Base-by-base conservation (phyloP, 30 jellyfish, hydroid and myxozoan genomes). In the Pelagia noctiluca region DNA sequence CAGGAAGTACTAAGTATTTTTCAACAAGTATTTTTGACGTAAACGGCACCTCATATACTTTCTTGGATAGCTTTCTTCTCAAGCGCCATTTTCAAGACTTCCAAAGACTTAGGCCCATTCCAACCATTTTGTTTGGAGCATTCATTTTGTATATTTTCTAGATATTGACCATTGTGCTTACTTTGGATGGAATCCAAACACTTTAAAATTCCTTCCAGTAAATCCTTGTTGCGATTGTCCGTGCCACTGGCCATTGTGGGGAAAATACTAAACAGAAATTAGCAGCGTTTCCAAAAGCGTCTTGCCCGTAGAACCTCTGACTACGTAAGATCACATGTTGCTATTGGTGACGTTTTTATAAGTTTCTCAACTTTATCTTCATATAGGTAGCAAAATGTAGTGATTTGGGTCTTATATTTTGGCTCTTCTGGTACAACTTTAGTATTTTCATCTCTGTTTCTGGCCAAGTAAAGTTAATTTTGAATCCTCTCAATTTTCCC, bases 201-300 rank as follows among this genome's bases (percentile, higher is more conserved):
- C 73, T 61, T 61, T 61, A 61, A 61, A n/a, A 61, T n/a, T 5
- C 73, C 73, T 61, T 61, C 73, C 73, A 61, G 73, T 16, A 61
- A 61, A 25, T 61, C 73, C 73, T 61, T 61, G 31, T 61, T 42
- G 8, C 16, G 57, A 42, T 42, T 42, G 8, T 42, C 57, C 57
- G 57, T 42, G 57, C 57, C 57, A 42, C 57, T 42, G 57, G 57
- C 57, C 57, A 42, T 42, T 42, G 16, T 42, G 57, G 8, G 57
- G 57, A 42, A 42, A 42, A 16, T 42, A 42, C 16, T 42, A 8
- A 42, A 42, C 57, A 42, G 57, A 42, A 42, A 42, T 42, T 42
- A 42, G 57, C 57, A 42, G 57, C 57, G 57, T 42, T 42, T 42
- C 57, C 8, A 42, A 42, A 42, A 42, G 57, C 57, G 57, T 42